These are phyloP conservation scores for Eclectus roratus DNA, from an alignment of 2,113 vertebrate genomes.

Conservation along the genomic window DNA sequence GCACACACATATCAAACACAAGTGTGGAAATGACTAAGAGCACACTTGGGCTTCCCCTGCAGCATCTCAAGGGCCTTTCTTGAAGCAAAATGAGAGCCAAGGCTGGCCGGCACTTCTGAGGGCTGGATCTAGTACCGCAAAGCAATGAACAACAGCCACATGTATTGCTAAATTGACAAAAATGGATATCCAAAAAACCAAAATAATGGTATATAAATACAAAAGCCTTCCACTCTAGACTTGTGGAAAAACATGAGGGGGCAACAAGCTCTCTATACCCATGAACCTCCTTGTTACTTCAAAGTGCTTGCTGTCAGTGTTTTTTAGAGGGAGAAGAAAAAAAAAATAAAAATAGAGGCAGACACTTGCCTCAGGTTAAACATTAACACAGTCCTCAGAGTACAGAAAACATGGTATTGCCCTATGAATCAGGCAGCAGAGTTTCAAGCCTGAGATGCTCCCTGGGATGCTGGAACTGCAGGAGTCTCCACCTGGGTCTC, in stretches of 20 bases:
- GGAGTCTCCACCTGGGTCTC: not conserved
- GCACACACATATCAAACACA: fast-evolving
- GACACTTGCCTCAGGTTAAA: not conserved
- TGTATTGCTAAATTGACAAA: not conserved
- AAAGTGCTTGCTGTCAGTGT: not conserved
- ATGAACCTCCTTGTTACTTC: not conserved
- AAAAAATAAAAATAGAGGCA: not conserved
- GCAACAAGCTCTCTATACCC: not conserved
- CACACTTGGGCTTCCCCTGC: not conserved
- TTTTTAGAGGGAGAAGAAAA: not conserved
- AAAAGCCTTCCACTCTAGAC: not conserved
- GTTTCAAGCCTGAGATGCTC: not conserved
- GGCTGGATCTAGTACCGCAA: not conserved
- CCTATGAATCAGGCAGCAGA: not conserved
- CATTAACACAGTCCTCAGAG: not conserved
- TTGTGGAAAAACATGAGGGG: not conserved
- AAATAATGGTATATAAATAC: not conserved
- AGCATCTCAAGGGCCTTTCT: not conserved
- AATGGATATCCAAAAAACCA: not conserved
- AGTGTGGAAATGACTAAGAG: not conserved
- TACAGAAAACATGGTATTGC: not conserved
- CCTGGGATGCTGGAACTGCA: not conserved
- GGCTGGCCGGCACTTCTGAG: not conserved
- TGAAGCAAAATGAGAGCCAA: not conserved
- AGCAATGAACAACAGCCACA: fast-evolving